Conservation (phyloP, 2,888 invertebrate genomes). For the Drosophila atripex region DNA sequence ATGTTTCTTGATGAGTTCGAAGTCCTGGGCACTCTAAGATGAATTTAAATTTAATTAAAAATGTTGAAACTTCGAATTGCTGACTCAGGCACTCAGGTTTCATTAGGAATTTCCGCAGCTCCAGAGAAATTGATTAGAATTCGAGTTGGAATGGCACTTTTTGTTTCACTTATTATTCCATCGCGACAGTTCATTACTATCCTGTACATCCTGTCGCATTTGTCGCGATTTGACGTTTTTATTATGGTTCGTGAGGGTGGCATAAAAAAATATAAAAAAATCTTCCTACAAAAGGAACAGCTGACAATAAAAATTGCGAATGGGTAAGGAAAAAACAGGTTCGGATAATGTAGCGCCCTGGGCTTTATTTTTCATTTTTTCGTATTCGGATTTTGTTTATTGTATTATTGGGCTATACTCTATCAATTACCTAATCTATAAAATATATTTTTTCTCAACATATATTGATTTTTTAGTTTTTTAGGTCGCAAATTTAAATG, state of each 20-base stretch:
- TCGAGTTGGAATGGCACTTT: constrained; percentile 16
- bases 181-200: constrained; percentile 72
- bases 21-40: constrained; percentile 3
- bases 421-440: background rate
- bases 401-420: constrained; percentile 4
- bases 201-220: constrained; percentile 68
- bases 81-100: background rate
- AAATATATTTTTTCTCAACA: background rate
- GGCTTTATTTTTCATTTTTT: constrained; percentile 21
- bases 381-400: background rate
- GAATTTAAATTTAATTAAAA: constrained; percentile 27
- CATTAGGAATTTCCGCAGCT: constrained; percentile 1
- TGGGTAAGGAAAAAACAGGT: constrained; percentile 1
- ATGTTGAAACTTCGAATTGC: background rate
- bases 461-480: no score
- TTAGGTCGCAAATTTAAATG: no score
- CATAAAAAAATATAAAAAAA: constrained; percentile 19
- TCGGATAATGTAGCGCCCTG: constrained; percentile 4
- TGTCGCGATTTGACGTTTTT: constrained; percentile 69
- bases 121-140: constrained; percentile 18
- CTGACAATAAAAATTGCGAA: constrained; percentile 36
- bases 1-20: constrained; percentile 9
- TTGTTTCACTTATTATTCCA: constrained; percentile 4
- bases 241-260: constrained; percentile 40
- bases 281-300: constrained; percentile 10